These are phyloP conservation scores for Tragelaphus oryx DNA, from an alignment of 2,797 vertebrate species.

Conservation along the genomic window DNA sequence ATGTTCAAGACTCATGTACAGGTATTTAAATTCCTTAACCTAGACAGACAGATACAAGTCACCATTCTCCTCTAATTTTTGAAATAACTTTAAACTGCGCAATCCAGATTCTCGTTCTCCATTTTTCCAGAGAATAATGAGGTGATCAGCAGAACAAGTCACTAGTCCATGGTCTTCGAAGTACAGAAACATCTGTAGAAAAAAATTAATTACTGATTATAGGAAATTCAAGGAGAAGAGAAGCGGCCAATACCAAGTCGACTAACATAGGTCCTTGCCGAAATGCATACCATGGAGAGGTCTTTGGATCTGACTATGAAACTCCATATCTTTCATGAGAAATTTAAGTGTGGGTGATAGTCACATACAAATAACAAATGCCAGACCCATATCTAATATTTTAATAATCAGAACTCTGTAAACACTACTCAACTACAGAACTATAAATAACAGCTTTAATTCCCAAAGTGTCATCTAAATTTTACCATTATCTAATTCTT, in stretches of 20 bases:
- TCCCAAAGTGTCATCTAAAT: not conserved
- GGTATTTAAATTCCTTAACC: not conserved
- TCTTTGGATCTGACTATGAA: not conserved
- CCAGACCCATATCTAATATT: not conserved
- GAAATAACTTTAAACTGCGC: constrained; percentile 91
- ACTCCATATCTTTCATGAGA: not conserved
- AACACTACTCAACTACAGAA: not conserved
- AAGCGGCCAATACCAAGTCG: not conserved
- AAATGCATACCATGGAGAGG: not conserved
- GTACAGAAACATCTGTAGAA: constrained; percentile 92
- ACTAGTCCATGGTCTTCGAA: constrained; percentile 90
- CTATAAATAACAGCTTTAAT: not conserved
- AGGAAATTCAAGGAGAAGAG: not conserved
- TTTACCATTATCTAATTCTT: constrained; percentile 40
- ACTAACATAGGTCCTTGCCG: not conserved
- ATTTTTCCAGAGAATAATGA: constrained; percentile 96
- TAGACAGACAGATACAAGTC: constrained; percentile 79
- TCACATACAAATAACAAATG: not conserved
- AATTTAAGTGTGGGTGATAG: not conserved
- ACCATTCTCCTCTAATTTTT: constrained; percentile 89
- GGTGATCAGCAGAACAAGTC: constrained; percentile 95
- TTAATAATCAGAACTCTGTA: not conserved
- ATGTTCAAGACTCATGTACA: constrained; percentile 1
- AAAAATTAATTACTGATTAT: constrained; percentile 52
- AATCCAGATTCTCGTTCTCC: constrained; percentile 90